Evolutionary conservation across 1,140 invertebrate genomes (phyloP).

Genomic region (Drosophila baimaii): DNA sequence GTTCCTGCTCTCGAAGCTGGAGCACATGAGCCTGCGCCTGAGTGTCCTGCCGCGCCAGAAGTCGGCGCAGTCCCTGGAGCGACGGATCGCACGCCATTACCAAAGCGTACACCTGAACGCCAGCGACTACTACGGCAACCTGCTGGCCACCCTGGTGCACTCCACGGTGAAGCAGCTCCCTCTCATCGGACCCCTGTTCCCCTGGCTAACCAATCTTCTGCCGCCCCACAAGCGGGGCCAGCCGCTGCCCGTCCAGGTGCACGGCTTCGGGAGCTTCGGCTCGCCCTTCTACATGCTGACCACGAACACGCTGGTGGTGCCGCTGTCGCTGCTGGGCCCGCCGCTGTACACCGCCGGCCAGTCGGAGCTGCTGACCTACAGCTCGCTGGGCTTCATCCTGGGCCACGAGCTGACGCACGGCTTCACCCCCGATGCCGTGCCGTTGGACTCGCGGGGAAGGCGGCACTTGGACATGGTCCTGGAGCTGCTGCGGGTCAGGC

Average conservation of each 20-base stretch:
- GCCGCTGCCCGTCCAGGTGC: background rate
- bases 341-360: slow-evolving; percentile 39
- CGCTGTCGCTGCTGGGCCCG: slow-evolving; percentile 36
- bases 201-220: background rate
- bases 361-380: slow-evolving; percentile 21
- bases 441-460: slow-evolving; percentile 15
- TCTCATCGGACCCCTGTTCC: background rate
- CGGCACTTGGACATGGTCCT: accelerated
- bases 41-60: slow-evolving; percentile 42
- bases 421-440: slow-evolving; percentile 26
- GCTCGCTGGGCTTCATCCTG: slow-evolving; percentile 58
- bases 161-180: background rate
- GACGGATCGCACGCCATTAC: slow-evolving; percentile 29
- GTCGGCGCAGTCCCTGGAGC: background rate
- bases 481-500: background rate
- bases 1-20: slow-evolving; percentile 42
- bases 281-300: slow-evolving; percentile 44
- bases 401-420: slow-evolving; percentile 61
- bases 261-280: slow-evolving; percentile 43
- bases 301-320: slow-evolving; percentile 47
- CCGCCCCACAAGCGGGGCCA: background rate
- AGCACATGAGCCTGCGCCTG: slow-evolving; percentile 38
- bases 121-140: slow-evolving; percentile 54
- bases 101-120: slow-evolving; percentile 7
- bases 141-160: slow-evolving; percentile 5